These are phyloP conservation scores for Callospermophilus lateralis DNA, from an alignment of 2,113 vertebrate species.

Conservation along the genomic window DNA sequence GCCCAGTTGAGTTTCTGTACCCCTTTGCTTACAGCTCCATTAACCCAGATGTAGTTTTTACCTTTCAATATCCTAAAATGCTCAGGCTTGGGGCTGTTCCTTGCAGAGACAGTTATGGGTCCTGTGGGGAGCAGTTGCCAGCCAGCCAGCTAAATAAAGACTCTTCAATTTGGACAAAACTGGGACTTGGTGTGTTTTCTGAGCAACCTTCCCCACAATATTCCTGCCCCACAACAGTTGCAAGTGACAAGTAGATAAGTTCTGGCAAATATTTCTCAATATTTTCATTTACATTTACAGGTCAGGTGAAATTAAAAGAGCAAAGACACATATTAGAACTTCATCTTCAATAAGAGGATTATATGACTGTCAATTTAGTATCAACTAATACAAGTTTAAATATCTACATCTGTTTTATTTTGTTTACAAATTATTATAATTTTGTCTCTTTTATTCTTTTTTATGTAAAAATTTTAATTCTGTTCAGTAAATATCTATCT, in stretches of 20 bases:
- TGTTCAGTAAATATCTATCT: neutral
- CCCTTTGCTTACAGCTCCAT: too few species aligned
- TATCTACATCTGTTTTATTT: neutral
- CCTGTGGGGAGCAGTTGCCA: too few species aligned
- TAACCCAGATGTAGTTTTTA: too few species aligned
- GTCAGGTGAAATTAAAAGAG: neutral
- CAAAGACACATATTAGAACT: neutral
- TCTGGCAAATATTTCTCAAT: neutral
- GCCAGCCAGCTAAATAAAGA: too few species aligned
- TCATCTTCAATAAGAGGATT: neutral
- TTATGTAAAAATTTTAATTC: neutral
- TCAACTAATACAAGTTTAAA: neutral
- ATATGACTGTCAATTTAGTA: neutral
- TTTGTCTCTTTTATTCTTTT: neutral
- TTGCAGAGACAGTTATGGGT: too few species aligned
- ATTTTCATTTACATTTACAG: neutral
- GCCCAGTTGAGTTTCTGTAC: too few species aligned
- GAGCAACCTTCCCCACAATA: too few species aligned
- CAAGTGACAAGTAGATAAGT: neutral
- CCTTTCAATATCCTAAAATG: too few species aligned
- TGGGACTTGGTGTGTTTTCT: too few species aligned
- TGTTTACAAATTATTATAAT: neutral
- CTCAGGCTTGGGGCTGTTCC: too few species aligned
- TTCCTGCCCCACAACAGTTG: neutral
- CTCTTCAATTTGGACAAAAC: too few species aligned